These are phyloP conservation scores for Alcedo atthis DNA, from an alignment of 2,797 vertebrate genomes.

Conservation along the genomic window DNA sequence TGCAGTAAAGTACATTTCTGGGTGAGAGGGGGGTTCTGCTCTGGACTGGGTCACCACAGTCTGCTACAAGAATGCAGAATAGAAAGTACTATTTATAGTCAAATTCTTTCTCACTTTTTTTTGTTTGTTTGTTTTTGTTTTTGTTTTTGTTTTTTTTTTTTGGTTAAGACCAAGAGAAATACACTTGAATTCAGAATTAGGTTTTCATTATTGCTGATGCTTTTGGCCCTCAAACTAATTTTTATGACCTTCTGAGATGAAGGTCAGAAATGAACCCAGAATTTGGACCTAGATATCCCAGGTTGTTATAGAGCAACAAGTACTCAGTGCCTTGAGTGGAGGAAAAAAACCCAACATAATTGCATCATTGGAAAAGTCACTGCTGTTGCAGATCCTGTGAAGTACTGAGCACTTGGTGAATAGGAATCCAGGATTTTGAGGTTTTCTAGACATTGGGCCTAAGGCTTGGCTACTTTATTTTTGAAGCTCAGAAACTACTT, in stretches of 20 bases:
- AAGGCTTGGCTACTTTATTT: neutral
- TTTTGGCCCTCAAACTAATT: neutral
- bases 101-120: neutral
- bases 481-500: conserved; percentile 6
- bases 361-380: neutral
- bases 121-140: too few species aligned
- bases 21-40: neutral
- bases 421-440: neutral
- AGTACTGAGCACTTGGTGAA: neutral
- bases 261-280: neutral
- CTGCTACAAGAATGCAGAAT: neutral
- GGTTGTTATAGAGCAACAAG: neutral
- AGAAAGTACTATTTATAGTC: neutral
- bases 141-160: neutral
- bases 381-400: neutral
- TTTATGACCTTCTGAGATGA: neutral
- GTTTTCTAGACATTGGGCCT: neutral
- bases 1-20: neutral
- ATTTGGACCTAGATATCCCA: neutral
- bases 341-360: neutral
- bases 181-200: neutral
- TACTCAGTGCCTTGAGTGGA: neutral
- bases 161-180: neutral
- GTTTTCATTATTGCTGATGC: fast-evolving
- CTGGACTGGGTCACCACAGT: neutral